Percentiles rank a stretch among this genome's conserved stretches.
These are phyloP conservation scores for Halocynthia aurantium DNA, from an alignment of 23 tunicate species.

Conservation along the genomic window DNA sequence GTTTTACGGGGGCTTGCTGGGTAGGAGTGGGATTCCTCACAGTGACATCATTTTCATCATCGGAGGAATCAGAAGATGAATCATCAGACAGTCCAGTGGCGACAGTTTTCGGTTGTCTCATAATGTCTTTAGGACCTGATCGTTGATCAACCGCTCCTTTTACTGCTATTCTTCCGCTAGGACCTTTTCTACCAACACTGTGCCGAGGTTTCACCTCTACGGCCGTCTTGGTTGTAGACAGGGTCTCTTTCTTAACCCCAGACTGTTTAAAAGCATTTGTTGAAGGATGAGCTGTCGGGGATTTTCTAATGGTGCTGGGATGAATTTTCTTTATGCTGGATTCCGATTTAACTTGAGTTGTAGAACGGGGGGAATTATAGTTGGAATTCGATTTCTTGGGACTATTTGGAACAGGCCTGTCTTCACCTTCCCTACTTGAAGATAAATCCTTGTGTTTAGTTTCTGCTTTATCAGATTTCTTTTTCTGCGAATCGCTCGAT, in stretches of 20 bases:
- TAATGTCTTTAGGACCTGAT: not conserved
- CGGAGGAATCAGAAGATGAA: slow-evolving; percentile 11
- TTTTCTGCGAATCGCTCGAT: too few species aligned
- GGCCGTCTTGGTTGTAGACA: slow-evolving; percentile 1
- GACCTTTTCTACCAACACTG: slow-evolving; percentile 18
- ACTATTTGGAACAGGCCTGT: too few species aligned
- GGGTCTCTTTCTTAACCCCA: slow-evolving; percentile 24
- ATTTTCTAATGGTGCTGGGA: too few species aligned
- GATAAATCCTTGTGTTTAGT: too few species aligned
- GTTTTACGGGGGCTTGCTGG: too few species aligned
- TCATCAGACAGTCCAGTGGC: not conserved
- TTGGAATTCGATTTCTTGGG: too few species aligned
- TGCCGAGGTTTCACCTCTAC: slow-evolving; percentile 9
- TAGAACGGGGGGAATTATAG: too few species aligned
- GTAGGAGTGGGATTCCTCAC: not conserved
- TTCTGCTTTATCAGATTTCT: too few species aligned
- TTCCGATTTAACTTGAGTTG: too few species aligned
- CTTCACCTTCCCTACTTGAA: too few species aligned
- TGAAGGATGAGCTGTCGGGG: too few species aligned
- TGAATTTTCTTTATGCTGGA: too few species aligned
- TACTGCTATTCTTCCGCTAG: not conserved
- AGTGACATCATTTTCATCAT: slow-evolving; percentile 10
- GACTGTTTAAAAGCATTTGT: not conserved
- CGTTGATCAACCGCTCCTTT: not conserved
- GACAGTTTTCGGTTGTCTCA: not conserved